A percentile compares a stretch with the other conserved stretches of the same genome.
Evolutionary conservation across 2,888 invertebrate genomes (phyloP).

Genomic region (Brachyptera putata): DNA sequence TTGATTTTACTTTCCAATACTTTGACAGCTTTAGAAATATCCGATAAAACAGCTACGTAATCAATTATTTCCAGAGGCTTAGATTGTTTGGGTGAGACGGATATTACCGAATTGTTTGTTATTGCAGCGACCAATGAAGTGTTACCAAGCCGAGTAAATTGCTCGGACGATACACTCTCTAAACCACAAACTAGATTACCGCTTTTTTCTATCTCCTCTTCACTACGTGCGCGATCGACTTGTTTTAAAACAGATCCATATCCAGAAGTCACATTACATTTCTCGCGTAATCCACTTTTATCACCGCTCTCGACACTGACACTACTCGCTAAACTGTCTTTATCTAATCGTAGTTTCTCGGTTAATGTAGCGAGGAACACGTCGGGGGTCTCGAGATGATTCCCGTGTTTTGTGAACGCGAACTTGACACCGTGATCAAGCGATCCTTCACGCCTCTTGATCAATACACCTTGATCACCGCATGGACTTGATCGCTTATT

Average conservation of each 20-base stretch:
- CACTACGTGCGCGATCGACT: not conserved
- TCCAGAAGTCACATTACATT: not conserved
- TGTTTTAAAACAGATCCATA: not conserved
- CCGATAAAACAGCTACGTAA: not conserved
- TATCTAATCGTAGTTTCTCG: no score
- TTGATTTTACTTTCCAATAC: not conserved
- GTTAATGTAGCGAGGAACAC: no score
- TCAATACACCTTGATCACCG: no score
- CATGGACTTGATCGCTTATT: no score
- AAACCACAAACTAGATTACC: not conserved
- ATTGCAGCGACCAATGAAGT: not conserved
- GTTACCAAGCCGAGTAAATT: not conserved
- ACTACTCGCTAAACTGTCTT: no score
- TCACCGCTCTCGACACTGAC: no score
- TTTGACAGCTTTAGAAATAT: not conserved
- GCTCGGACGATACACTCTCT: slow-evolving; percentile 1
- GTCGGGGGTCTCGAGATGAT: no score
- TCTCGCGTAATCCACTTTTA: not conserved
- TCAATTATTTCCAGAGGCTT: not conserved
- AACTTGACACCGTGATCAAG: no score
- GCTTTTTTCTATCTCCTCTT: not conserved
- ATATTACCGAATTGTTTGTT: not conserved
- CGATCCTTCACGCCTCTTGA: no score
- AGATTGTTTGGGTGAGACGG: not conserved
- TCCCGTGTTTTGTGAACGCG: no score